Evolutionary conservation across 2,888 invertebrate species (phyloP).

Genomic region (Harpalus rufipes): DNA sequence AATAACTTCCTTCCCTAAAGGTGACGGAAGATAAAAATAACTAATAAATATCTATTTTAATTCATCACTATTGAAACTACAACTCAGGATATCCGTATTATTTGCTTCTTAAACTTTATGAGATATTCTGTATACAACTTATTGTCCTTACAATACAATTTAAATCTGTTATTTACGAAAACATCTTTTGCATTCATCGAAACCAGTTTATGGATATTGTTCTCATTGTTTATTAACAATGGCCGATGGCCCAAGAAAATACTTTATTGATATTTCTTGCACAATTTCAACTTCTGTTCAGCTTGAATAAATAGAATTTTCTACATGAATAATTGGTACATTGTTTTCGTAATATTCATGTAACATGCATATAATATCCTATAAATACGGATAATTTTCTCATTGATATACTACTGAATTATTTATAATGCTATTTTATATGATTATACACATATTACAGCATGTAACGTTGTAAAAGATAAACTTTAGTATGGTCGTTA

Average conservation of each 20-base stretch:
- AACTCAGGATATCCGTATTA: no score
- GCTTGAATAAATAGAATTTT: constrained; percentile 34
- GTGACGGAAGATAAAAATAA: no score
- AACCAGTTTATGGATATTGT: constrained; percentile 42
- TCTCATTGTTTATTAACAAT: constrained; percentile 42
- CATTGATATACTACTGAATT: constrained; percentile 27
- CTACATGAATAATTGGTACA: constrained; percentile 42
- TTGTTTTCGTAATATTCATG: constrained; percentile 42
- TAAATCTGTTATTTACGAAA: no score
- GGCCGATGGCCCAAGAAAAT: constrained; percentile 1
- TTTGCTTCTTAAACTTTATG: no score
- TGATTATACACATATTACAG: constrained; percentile 14
- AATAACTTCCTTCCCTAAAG: no score
- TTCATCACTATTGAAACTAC: no score
- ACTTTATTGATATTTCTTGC: constrained; percentile 26
- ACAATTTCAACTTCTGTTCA: constrained; percentile 24
- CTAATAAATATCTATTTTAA: no score
- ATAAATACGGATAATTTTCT: constrained; percentile 25
- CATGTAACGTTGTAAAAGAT: constrained; percentile 11
- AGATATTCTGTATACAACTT: no score
- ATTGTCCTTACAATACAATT: no score
- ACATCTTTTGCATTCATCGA: constrained; percentile 3
- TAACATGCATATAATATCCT: constrained; percentile 33
- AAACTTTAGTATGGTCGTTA: constrained; percentile 4
- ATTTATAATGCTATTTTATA: constrained; percentile 24